Conservation (phyloP, 2,797 vertebrate genomes). For the Mormyrus hasselquistii region DNA sequence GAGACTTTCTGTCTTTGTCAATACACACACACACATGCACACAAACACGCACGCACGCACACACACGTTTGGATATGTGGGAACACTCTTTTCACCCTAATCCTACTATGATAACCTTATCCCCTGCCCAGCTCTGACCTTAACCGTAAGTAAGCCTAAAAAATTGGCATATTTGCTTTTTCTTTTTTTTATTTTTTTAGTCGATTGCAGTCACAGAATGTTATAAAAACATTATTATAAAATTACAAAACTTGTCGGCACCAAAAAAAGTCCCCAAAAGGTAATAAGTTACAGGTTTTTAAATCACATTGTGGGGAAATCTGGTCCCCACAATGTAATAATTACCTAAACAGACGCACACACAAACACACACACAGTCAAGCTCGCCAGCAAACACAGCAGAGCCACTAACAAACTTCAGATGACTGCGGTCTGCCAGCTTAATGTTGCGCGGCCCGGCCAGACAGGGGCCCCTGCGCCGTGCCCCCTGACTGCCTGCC, state of each 20-base stretch:
- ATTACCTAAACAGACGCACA: not conserved
- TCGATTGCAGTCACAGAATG: not conserved
- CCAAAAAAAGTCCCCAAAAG: not conserved
- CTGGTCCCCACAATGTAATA: not conserved
- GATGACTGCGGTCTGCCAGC: constrained; percentile 18
- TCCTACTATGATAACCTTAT: not conserved
- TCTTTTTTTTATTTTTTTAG: not conserved
- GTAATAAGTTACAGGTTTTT: not conserved
- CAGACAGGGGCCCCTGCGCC: not conserved
- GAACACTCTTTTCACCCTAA: not conserved
- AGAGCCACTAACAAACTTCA: constrained; percentile 9
- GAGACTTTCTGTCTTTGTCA: not conserved
- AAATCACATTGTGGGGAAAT: not conserved
- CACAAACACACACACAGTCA: constrained; percentile 6
- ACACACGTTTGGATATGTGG: not conserved
- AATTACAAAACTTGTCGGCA: not conserved
- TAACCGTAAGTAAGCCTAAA: not conserved
- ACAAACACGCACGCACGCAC: not conserved
- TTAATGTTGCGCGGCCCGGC: not conserved
- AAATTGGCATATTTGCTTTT: not conserved
- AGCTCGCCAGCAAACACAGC: not conserved
- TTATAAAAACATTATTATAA: not conserved
- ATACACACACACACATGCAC: not conserved
- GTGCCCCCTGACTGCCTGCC: not conserved
- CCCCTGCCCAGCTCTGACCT: not conserved